Evolutionary conservation across 2,888 invertebrate species (phyloP), one percentile per base, ranked within the genome.

Genomic region (Gnatocerus cornutus): DNA sequence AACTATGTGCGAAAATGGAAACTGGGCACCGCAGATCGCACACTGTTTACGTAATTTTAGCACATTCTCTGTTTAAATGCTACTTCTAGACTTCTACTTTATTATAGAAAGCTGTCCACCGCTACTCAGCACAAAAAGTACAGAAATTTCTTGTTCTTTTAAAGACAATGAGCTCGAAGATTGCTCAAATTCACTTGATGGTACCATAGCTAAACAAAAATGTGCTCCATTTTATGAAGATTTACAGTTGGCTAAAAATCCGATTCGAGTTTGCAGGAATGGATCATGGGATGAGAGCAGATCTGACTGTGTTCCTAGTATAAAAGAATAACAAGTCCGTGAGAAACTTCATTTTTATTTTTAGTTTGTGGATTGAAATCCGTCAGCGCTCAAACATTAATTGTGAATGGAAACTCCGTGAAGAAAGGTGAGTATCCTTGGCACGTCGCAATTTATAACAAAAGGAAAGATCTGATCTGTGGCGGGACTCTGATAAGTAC

Each of bases 331-430:
- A 21, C 4, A 21, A 21, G 4, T 21, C 2, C 4, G 4, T 21
- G 1, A 21, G 2, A 21, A 21, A 21, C 21, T 21, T 21, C 4
- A 21, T 3, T 3, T 21, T 3, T 21, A 16, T 39, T 58, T 74
- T 62, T 68, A 83, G 84, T 78, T 13, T 84, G 84, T 71, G 84
- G 84, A 52, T 72, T 80, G 62, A 79, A 80, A 59, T 13, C 59
- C 3, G 74, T 68, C 39, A 78, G 74, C 39, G 80, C 76, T 0
- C 59, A 59, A 58, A 69, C 78, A 12, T 64, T 83, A 16, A 72
- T 82, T 8, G 77, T 83, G 7, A 75, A 75, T 29, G 82, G 81
- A 1, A 27, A 56, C 13, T 61, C 27, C 13, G 80, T 80, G 0
- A 72, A 73, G 45, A 74, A 70, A 65, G 83, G 81, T 3, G 72